Conservation (phyloP, 2,113 vertebrate genomes). For the Hemicordylus capensis region DNA sequence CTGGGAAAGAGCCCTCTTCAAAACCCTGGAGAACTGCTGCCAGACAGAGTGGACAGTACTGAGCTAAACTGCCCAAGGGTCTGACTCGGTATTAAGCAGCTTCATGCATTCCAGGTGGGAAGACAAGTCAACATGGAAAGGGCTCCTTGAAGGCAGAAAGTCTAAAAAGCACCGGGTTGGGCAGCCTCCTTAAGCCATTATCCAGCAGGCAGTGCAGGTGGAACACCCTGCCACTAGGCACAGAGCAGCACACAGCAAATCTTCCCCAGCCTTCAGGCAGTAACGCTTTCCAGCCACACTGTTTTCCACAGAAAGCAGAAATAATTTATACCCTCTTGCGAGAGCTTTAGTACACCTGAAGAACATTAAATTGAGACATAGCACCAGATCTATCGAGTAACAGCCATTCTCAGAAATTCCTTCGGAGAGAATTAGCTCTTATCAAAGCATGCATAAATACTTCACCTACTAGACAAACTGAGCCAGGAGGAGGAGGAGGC, state of each 20-base stretch:
- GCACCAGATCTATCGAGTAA: slow-evolving; percentile 28
- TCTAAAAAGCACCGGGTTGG: not conserved
- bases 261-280: slow-evolving; percentile 30
- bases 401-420: slow-evolving; percentile 26
- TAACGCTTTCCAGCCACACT: slow-evolving; percentile 43
- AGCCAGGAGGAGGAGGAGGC: slow-evolving; percentile 35
- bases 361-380: slow-evolving; percentile 40
- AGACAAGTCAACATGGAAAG: not conserved
- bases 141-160: not conserved
- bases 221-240: slow-evolving; percentile 8
- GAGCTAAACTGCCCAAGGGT: too few species aligned
- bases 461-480: slow-evolving; percentile 28
- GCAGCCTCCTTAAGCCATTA: not conserved
- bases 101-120: not conserved
- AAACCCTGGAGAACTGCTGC: too few species aligned
- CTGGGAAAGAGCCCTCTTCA: too few species aligned
- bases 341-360: not conserved
- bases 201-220: not conserved
- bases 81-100: not conserved
- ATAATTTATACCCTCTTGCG: slow-evolving; percentile 46
- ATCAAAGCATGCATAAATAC: slow-evolving; percentile 22
- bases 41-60: too few species aligned
- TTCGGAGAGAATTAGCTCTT: slow-evolving; percentile 29
- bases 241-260: slow-evolving; percentile 26
- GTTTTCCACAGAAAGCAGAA: slow-evolving; percentile 24